Conservation (phyloP, 1,140 invertebrate genomes). For the Ostrea edulis region DNA sequence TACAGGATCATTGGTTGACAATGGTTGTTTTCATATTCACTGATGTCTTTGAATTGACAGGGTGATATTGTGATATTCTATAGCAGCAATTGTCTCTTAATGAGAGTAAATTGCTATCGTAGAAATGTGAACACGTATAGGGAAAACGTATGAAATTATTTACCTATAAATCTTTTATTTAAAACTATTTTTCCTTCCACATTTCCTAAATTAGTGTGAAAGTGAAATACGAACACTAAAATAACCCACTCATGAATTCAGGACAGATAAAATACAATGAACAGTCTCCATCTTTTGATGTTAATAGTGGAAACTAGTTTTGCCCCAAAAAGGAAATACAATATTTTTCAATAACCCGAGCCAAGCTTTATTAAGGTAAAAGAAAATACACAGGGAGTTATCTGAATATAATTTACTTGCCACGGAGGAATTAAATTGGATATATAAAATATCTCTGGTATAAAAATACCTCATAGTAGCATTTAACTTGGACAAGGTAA, state of each 20-base stretch:
- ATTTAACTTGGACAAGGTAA: not conserved
- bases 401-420: conserved; percentile 26
- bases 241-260: conserved; percentile 28
- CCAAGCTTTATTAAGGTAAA: not conserved
- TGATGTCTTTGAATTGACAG: not conserved
- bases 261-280: conserved; percentile 16
- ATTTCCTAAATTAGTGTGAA: conserved; percentile 1
- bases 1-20: conserved; percentile 11
- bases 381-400: not conserved
- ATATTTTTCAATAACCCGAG: conserved; percentile 28
- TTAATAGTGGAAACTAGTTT: conserved; percentile 4
- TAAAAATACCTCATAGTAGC: conserved; percentile 14
- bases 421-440: conserved; percentile 15
- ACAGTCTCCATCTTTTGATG: conserved; percentile 2
- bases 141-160: conserved; percentile 18
- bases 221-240: conserved; percentile 33
- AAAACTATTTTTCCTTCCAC: not conserved
- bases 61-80: not conserved
- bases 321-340: conserved; percentile 6
- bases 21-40: conserved; percentile 12
- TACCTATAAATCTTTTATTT: conserved; percentile 25
- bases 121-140: conserved; percentile 25
- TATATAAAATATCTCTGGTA: conserved; percentile 14
- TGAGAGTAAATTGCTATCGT: not conserved
- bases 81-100: conserved; percentile 10